Conservation (phyloP, 2,888 invertebrate genomes). For the Xanthorhoe designata region DNA sequence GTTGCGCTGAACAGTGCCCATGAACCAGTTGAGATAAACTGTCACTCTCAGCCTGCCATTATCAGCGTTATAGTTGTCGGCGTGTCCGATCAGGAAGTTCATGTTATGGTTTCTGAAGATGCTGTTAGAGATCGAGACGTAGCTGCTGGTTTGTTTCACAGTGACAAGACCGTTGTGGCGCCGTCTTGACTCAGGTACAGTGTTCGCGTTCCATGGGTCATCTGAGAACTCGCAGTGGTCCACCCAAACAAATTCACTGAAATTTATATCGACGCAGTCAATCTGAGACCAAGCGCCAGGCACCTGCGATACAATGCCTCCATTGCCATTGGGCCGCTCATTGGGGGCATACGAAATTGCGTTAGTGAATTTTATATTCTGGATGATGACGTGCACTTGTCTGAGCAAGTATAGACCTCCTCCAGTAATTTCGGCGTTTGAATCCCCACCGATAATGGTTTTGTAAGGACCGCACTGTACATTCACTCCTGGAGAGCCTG, state of each 20-base stretch:
- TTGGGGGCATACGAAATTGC: slow-evolving; percentile 20
- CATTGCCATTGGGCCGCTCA: slow-evolving; percentile 30
- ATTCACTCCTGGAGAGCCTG: slow-evolving; percentile 16
- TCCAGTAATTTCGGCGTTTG: slow-evolving; percentile 27
- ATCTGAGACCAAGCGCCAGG: slow-evolving; percentile 14
- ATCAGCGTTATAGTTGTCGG: slow-evolving; percentile 16
- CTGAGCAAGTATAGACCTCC: slow-evolving; percentile 18
- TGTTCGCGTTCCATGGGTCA: slow-evolving; percentile 29
- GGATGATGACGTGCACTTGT: slow-evolving; percentile 30
- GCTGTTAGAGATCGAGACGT: slow-evolving; percentile 26
- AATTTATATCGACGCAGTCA: slow-evolving; percentile 14
- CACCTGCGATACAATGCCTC: slow-evolving; percentile 21
- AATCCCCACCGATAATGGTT: slow-evolving; percentile 17
- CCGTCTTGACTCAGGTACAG: slow-evolving; percentile 10
- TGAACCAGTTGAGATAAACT: slow-evolving; percentile 35
- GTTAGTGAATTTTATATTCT: slow-evolving; percentile 27
- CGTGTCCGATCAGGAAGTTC: slow-evolving; percentile 28
- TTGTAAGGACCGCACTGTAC: slow-evolving; percentile 17
- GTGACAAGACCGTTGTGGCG: slow-evolving; percentile 29
- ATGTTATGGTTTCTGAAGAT: slow-evolving; percentile 34
- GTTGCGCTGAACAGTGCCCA: slow-evolving; percentile 25
- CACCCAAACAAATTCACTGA: slow-evolving; percentile 20
- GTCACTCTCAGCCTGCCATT: slow-evolving; percentile 22
- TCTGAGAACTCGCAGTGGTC: slow-evolving; percentile 32
- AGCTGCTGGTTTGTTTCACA: slow-evolving; percentile 4